These are phyloP conservation scores for Xanthorhoe spadicearia DNA, from an alignment of 2,888 invertebrate genomes.

Conservation along the genomic window DNA sequence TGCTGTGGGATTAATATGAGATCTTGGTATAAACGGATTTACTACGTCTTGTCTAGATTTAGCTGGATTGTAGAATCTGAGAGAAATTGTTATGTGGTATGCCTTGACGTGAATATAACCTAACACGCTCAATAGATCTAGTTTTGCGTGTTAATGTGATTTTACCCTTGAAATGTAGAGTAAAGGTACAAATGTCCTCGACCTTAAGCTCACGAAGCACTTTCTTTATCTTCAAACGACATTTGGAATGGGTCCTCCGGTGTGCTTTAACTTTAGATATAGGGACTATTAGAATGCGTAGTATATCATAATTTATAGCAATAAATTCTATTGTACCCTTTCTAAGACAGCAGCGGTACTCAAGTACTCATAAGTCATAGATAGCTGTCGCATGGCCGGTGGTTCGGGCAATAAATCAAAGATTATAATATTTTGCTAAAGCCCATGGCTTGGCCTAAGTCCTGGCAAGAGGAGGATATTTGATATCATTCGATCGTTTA, in stretches of 20 bases:
- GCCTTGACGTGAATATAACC: neutral
- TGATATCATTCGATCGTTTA: conserved; percentile 26
- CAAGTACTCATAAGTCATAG: conserved; percentile 37
- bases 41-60: conserved; percentile 21
- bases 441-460: conserved; percentile 21
- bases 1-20: conserved; percentile 24
- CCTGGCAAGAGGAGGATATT: conserved; percentile 21
- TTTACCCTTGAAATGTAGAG: neutral
- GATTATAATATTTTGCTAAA: conserved; percentile 35
- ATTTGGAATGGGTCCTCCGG: conserved; percentile 11
- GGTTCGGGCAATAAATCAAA: conserved; percentile 33
- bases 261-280: conserved; percentile 14
- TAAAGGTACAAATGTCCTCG: neutral
- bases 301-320: conserved; percentile 26
- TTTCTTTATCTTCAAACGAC: conserved; percentile 9
- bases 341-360: conserved; percentile 31
- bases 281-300: conserved; percentile 21
- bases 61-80: neutral
- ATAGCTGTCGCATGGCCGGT: conserved; percentile 33
- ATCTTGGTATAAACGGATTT: conserved; percentile 17
- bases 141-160: neutral
- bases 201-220: neutral
- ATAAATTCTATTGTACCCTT: conserved; percentile 37
- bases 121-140: neutral
- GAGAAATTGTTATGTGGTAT: conserved; percentile 4